A percentile compares a stretch with the other conserved stretches of the same genome.
phyloP scores from a whole-genome alignment of 2,888 invertebrate species.

The Chalcis sispes region DNA sequence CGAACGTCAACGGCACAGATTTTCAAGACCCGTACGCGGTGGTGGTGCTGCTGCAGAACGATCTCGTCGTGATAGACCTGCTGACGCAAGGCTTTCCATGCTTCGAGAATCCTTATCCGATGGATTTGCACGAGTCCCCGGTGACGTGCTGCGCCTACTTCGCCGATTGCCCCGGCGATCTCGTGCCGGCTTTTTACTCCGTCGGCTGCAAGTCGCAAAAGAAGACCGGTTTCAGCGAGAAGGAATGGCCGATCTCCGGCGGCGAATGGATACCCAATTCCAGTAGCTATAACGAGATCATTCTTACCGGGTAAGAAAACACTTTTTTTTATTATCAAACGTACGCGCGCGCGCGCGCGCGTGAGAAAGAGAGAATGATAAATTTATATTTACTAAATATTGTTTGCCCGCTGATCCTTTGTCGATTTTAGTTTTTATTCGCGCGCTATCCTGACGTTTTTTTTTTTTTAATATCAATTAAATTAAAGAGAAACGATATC shows the following conservation, averaged over 20 bases:
- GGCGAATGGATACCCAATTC: slow-evolving; percentile 97
- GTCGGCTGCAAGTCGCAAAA: slow-evolving; percentile 88
- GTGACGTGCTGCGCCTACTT: slow-evolving; percentile 98
- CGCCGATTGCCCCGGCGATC: slow-evolving; percentile 98
- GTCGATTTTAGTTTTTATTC: too few relatives aligned
- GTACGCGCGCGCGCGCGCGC: too few relatives aligned
- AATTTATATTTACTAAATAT: too few relatives aligned
- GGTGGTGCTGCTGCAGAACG: slow-evolving; percentile 97
- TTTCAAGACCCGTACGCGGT: slow-evolving; percentile 98
- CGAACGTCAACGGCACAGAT: slow-evolving; percentile 81
- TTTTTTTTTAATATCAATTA: too few relatives aligned
- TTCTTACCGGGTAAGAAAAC: slow-evolving; percentile 92
- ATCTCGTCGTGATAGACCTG: slow-evolving; percentile 98
- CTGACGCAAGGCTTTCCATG: slow-evolving; percentile 97
- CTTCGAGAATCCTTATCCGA: slow-evolving; percentile 99
- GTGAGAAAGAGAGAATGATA: too few relatives aligned
- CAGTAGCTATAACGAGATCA: slow-evolving; percentile 98
- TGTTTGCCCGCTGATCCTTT: too few relatives aligned
- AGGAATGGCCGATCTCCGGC: slow-evolving; percentile 97
- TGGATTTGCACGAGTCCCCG: slow-evolving; percentile 99
- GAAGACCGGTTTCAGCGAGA: slow-evolving; percentile 90
- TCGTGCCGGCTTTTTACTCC: slow-evolving; percentile 98
- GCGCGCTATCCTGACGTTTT: too few relatives aligned
- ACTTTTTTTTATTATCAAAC: too few relatives aligned
- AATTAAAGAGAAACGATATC: too few relatives aligned